Evolutionary conservation across 2,113 vertebrate genomes (phyloP).

Genomic region (Hemicordylus capensis): DNA sequence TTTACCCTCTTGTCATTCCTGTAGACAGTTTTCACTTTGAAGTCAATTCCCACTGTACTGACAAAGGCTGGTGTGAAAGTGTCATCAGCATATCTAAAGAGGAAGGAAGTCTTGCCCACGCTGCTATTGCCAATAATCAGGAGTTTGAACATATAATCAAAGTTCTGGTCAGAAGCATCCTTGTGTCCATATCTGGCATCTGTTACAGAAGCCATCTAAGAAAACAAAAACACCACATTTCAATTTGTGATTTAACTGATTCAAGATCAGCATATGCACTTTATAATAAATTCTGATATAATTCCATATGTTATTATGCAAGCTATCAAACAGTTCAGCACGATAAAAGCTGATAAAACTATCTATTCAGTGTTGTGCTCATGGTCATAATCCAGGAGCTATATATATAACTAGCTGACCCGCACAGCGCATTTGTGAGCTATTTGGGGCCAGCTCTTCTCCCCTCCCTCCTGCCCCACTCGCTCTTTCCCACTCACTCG

Average conservation of each 20-base stretch:
- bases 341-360: neutral
- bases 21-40: conserved; percentile 98
- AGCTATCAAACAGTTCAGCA: neutral
- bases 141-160: conserved; percentile 99
- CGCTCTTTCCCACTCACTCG: no score
- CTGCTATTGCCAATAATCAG: conserved; percentile 98
- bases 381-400: neutral
- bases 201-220: conserved; percentile 93
- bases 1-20: conserved; percentile 97
- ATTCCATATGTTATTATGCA: neutral
- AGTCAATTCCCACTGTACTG: conserved; percentile 98
- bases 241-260: conserved; percentile 18
- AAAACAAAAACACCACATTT: conserved; percentile 51
- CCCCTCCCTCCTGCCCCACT: no score
- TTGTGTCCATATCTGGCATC: conserved; percentile 91
- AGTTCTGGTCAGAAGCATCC: conserved; percentile 97
- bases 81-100: conserved; percentile 96
- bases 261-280: conserved; percentile 25
- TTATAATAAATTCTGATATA: neutral
- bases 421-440: no score
- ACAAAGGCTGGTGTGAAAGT: conserved; percentile 97
- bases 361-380: neutral
- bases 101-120: conserved; percentile 96
- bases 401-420: neutral
- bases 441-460: no score